Evolutionary conservation across 1,140 invertebrate genomes (phyloP), one percentile per base, ranked within the genome.

Genomic region (Pseudomyrmex concolor): DNA sequence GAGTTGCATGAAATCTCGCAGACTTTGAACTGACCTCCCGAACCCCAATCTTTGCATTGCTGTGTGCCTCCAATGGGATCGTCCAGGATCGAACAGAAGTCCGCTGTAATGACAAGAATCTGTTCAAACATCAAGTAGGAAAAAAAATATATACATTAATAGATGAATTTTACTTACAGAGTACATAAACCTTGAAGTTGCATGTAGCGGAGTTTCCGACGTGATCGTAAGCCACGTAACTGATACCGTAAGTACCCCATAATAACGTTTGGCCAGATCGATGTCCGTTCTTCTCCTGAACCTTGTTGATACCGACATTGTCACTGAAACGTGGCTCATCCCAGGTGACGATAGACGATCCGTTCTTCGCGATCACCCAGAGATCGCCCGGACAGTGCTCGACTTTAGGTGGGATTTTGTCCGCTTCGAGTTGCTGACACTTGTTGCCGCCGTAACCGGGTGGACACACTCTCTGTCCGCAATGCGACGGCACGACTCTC

Each of bases 41-140:
- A 98, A 64, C 98, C 98, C 98, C 98, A 99, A 88, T 98, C 97
- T 89, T 98, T 98, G 92, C 98, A 99, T 5, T 96, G 96, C 94
- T 99, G 98, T 15, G 95, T 95, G 43, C 98, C 98, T 64, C 98
- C 98, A 25, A 98, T 95, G 0, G 98, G 98, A 94, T 99, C 97
- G 60, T 96, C 94, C 71, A 98, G 92, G 81, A 96, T 95, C 9
- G 97, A 97, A 92, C 98, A 99, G 94, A 99, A 98, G 90, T 99
- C 97, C 86, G 97, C 97, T 97, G 88, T 19, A 77, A 91, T 89
- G 2, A 86, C 57, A 70, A 55, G 22, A 54, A 84, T 72, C 25
- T 5, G 4, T n/a, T 48, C 17, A 63, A 78, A 10, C 9, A 8
- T 8, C 7, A 22, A 57, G 0, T 51, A 63, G 0, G 0, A 34